Evolutionary conservation across 2,797 vertebrate genomes (phyloP), one percentile per base, ranked within the genome.

Genomic region (Alauda arvensis): DNA sequence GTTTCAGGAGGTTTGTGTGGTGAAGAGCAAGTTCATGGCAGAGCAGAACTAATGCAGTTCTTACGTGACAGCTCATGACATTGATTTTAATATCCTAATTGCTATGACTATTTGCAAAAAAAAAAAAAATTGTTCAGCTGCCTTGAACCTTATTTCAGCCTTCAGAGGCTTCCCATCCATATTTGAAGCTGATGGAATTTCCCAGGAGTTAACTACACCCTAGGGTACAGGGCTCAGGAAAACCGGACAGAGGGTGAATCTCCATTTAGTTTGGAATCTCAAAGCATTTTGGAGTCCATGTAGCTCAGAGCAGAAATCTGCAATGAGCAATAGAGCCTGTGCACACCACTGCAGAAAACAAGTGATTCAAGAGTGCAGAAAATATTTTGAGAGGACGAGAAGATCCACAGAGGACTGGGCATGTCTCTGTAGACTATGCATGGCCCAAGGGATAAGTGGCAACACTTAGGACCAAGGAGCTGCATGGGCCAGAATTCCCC

Each of bases 301-400:
- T 8, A 76, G 37, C 61, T 78, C 59, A 45, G 61, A 60, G 25
- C 72, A 51, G 39, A 71, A 91, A 68, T 49, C 34, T 7, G 3
- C 29, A n/a, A 70, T 51, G 55, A 71, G 11, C 51, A 57, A 31
- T 1, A n/a, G 11, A 67, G 31, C 3, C 3, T 0, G 3, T 28
- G 46, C 6, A 18, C 18, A 46, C 7, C 26, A 18, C 16, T 15
- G 55, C 51, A 51, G 43, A 31, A 92, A 80, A 39, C 12, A 56
- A 59, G 13, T 0, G 4, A 17, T 34, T 21, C 26, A 29, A 42
- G 45, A 51, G 23, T 11, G 62, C n/a, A 75, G 39, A 45, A 51
- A 61, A 8, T 11, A 23, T 52, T 55, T n/a, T 28, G 52, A 71
- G 57, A 37, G 4, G 18, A 40, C 9, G 25, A 70, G 43, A 48